phyloP scores from a whole-genome alignment of 2,888 invertebrate species.

The Eristalinus sepulchralis region DNA sequence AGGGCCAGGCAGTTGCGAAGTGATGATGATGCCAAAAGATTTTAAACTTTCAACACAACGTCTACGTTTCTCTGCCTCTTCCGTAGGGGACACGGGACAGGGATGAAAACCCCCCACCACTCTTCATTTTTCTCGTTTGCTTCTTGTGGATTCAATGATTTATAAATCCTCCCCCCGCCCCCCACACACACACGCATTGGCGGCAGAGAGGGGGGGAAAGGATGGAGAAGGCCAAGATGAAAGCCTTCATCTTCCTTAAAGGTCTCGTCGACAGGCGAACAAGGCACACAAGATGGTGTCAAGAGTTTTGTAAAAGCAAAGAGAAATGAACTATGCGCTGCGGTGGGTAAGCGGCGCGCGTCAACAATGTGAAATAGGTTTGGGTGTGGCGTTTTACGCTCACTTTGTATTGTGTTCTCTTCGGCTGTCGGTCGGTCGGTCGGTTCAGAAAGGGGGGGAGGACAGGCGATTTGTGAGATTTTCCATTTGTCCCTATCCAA shows the following conservation, averaged over 20 bases:
- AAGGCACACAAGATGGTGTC: constrained; percentile 34
- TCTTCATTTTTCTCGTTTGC: neutral
- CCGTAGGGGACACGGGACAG: too few relatives aligned
- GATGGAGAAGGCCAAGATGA: constrained; percentile 56
- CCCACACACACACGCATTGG: neutral
- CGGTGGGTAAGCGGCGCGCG: constrained; percentile 20
- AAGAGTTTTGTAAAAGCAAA: constrained; percentile 47
- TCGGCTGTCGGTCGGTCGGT: too few relatives aligned
- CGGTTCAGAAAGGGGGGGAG: too few relatives aligned
- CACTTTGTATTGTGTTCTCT: constrained; percentile 40
- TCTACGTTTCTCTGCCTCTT: neutral
- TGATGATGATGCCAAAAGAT: constrained; percentile 55
- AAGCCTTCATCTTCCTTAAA: constrained; percentile 42
- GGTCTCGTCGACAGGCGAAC: constrained; percentile 15
- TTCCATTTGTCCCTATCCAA: constrained; percentile 8
- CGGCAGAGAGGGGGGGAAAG: neutral
- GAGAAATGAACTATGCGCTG: constrained; percentile 52
- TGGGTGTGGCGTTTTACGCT: constrained; percentile 57
- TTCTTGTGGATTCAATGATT: constrained; percentile 34
- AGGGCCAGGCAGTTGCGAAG: constrained; percentile 20
- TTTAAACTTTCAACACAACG: constrained; percentile 48
- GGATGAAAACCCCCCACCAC: neutral
- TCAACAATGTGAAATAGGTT: constrained; percentile 61
- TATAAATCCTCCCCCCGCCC: constrained; percentile 36
- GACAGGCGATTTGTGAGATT: constrained; percentile 40